These are phyloP conservation scores for Suillia variegata DNA, from an alignment of 2,888 invertebrate species.

Conservation along the genomic window DNA sequence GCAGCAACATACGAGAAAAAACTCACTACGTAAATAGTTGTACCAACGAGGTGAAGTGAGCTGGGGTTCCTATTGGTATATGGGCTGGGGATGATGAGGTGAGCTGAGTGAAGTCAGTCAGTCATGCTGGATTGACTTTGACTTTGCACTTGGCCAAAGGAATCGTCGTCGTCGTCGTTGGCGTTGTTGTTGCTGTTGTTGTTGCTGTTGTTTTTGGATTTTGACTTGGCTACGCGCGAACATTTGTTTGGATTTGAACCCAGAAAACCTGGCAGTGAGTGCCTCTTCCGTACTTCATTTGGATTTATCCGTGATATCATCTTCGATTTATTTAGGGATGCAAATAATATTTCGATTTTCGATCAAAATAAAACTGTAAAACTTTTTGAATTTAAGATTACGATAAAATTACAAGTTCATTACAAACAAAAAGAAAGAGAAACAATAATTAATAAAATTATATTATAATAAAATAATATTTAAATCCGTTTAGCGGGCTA, in stretches of 20 bases:
- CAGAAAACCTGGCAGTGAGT: not conserved
- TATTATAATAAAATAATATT: too few relatives aligned
- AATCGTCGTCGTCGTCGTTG: not conserved
- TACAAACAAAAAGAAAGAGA: too few relatives aligned
- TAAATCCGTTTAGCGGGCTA: too few relatives aligned
- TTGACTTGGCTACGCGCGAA: conserved; percentile 5
- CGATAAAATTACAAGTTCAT: too few relatives aligned
- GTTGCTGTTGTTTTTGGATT: conserved; percentile 5
- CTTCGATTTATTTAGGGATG: not conserved
- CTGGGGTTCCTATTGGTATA: conserved; percentile 21
- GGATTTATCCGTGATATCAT: not conserved
- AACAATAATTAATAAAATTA: too few relatives aligned
- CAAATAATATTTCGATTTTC: too few relatives aligned
- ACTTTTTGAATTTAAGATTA: too few relatives aligned
- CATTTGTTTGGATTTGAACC: not conserved
- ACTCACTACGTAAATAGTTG: conserved; percentile 24
- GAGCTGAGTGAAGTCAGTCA: conserved; percentile 23
- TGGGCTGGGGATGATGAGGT: conserved; percentile 7
- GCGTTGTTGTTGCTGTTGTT: not conserved
- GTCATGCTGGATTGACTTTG: conserved; percentile 37
- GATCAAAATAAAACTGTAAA: too few relatives aligned
- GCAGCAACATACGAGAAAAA: conserved; percentile 6
- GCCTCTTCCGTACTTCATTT: not conserved
- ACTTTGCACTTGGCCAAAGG: conserved; percentile 26
- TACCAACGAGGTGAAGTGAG: conserved; percentile 16